Conservation (phyloP, 2,888 invertebrate species). For the Dromius quadrimaculatus region DNA sequence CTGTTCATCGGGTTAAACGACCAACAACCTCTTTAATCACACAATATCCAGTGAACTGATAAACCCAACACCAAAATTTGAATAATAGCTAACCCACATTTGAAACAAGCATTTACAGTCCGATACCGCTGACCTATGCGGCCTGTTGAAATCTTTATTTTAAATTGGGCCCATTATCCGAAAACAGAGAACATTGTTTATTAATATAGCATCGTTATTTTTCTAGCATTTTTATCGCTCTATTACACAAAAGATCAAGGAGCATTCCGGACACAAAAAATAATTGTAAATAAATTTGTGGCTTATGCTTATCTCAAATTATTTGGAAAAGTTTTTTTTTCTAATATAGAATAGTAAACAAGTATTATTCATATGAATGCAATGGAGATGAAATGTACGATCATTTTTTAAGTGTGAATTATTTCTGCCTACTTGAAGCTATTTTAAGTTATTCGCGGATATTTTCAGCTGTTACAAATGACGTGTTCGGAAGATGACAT, state of each 20-base stretch:
- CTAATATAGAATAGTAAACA: slow-evolving; percentile 23
- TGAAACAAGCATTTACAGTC: slow-evolving; percentile 13
- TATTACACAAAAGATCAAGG: slow-evolving; percentile 41
- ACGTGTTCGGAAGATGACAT: slow-evolving; percentile 41
- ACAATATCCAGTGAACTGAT: slow-evolving; percentile 23
- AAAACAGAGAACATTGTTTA: slow-evolving; percentile 49
- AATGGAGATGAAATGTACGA: slow-evolving; percentile 16
- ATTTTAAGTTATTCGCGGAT: slow-evolving; percentile 37
- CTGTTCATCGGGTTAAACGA: slow-evolving; percentile 21
- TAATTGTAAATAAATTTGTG: slow-evolving; percentile 39
- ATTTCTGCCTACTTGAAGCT: slow-evolving; percentile 47
- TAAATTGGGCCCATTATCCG: slow-evolving; percentile 42
- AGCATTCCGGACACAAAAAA: slow-evolving; percentile 36
- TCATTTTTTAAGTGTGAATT: slow-evolving; percentile 38
- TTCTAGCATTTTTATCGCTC: slow-evolving; percentile 26
- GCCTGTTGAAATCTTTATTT: slow-evolving; percentile 37
- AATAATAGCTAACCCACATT: slow-evolving; percentile 34
- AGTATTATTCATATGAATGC: slow-evolving; percentile 24
- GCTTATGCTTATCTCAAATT: slow-evolving; percentile 10
- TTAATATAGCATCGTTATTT: slow-evolving; percentile 40
- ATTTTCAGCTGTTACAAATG: slow-evolving; percentile 47
- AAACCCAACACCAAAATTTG: slow-evolving; percentile 26
- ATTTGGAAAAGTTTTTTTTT: not conserved
- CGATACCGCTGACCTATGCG: slow-evolving; percentile 43
- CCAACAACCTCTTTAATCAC: slow-evolving; percentile 5